Evolutionary conservation across 2,888 invertebrate genomes (phyloP).

Genomic region (Bugula neritina): DNA sequence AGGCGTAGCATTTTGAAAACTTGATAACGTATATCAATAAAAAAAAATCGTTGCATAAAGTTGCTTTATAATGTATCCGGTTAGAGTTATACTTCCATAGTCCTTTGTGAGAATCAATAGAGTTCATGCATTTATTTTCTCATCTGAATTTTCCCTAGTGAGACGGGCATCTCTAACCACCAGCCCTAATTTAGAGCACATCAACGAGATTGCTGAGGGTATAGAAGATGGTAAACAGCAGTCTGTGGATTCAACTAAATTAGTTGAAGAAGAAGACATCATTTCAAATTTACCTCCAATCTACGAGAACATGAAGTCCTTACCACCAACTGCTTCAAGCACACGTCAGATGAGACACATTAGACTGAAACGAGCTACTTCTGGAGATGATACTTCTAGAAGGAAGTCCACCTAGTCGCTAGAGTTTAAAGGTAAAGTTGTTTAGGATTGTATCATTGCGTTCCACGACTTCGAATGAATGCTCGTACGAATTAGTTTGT

Average conservation of each 20-base stretch:
- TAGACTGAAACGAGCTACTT: background rate
- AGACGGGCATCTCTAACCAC: background rate
- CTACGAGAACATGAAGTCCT: background rate
- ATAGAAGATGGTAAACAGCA: background rate
- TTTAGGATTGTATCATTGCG: no score
- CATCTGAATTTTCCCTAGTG: background rate
- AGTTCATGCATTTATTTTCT: background rate
- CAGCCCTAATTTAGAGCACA: background rate
- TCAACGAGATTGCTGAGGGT: background rate
- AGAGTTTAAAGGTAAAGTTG: no score
- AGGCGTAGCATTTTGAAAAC: no score
- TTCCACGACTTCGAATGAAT: no score
- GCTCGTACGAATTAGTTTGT: no score
- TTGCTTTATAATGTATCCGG: no score
- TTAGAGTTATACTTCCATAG: no score
- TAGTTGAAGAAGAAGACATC: no score
- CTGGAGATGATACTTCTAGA: background rate
- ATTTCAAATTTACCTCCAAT: background rate
- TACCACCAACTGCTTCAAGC: background rate
- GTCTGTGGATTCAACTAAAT: background rate
- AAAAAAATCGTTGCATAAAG: no score
- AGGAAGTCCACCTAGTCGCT: background rate
- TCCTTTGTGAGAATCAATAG: no score
- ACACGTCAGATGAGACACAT: background rate
- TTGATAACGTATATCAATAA: no score